Base-by-base conservation (phyloP, 2,113 vertebrate genomes). In the Balaeniceps rex region DNA sequence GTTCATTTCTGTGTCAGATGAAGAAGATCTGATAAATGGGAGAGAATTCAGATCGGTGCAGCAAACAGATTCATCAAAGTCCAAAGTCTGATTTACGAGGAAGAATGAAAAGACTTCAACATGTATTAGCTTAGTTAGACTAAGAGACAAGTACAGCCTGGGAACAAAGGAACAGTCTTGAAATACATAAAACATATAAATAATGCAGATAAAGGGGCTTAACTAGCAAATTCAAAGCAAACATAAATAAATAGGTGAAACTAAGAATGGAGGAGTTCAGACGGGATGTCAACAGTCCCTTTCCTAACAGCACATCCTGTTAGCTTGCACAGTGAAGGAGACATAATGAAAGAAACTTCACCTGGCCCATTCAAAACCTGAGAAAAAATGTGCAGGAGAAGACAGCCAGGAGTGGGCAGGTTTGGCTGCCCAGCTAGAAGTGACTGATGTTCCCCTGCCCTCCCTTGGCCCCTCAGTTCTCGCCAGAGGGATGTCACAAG, bases 61-160 rank as follows among this genome's bases (percentile, higher is more conserved):
- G 65, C 34, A 87, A 96, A 83, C 1, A 5, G n/a, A 88, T 71
- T 88, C 36, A 81, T 83, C 42, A 58, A 74, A 69, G 74, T 75
- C 64, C 40, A 81, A 69, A 66, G 25, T 60, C 46, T 77, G 80
- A 80, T 78, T 91, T 87, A 80, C 12, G 16, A 78, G 69, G 46
- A 88, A 78, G 69, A 91, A 68, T 24, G 21, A 66, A 83, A 88
- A 91, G 47, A 42, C 51, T 92, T 95, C 52, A 64, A 68, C 91
- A 93, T 0, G 0, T 78, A 12, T 75, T 42, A 77, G 23, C 72
- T 64, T 31, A 70, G 40, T 69, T 87, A 87, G 64, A 74, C 81
- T 71, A 71, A 87, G 42, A 81, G 38, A 68, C 18, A 60, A 81
- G 33, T n/a, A 74, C 29, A 63, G 69, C 47, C 52, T 60, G 44